phyloP scores from a whole-genome alignment of 2,113 vertebrate genomes.

The Marmota flaviventris region DNA sequence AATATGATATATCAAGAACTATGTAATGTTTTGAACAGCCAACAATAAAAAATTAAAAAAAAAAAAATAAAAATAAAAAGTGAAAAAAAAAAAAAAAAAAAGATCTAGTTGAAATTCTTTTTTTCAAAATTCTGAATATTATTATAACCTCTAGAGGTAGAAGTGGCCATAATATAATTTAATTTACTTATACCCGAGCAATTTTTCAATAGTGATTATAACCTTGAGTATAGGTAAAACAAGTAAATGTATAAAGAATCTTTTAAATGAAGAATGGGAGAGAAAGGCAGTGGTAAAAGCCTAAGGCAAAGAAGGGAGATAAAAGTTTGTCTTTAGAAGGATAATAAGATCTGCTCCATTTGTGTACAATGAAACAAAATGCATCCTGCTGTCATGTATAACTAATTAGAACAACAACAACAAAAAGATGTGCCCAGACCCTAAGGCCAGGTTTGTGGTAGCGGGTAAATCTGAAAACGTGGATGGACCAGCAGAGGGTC shows the following conservation, averaged over 20 bases:
- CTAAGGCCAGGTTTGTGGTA: background rate
- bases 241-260: background rate
- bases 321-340: background rate
- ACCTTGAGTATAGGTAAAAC: background rate
- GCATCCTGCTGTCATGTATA: too few species aligned
- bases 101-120: background rate
- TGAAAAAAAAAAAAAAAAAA: too few species aligned
- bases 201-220: conserved; percentile 38
- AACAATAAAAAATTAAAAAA: too few species aligned
- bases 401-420: too few species aligned
- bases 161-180: background rate
- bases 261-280: background rate
- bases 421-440: background rate
- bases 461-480: background rate
- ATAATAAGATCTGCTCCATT: background rate
- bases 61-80: too few species aligned
- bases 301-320: background rate
- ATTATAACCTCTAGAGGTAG: background rate
- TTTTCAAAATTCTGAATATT: background rate
- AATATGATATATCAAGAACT: too few species aligned
- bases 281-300: background rate
- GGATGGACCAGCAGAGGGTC: background rate
- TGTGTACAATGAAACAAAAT: too few species aligned
- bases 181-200: conserved; percentile 20
- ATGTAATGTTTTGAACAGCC: too few species aligned